Evolutionary conservation across 23 tunicate genomes (phyloP), one percentile per base, ranked within the genome.

Genomic region (Pegea sp.): DNA sequence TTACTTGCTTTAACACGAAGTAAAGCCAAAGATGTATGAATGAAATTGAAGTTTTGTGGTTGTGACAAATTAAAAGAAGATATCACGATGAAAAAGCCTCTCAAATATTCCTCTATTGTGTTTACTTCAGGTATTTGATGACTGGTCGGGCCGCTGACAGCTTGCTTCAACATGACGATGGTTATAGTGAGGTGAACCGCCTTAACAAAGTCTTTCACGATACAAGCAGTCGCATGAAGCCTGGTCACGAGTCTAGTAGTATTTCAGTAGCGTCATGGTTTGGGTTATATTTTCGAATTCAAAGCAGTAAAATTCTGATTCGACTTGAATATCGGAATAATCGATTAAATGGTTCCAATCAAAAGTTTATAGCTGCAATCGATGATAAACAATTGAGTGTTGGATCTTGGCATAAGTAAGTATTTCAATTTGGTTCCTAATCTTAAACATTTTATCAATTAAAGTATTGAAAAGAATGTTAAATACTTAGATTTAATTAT

Each of bases 381-480:
- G 52, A 60, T 3, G 48, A 21, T 18, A 42, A 42, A n/a, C 28
- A 31, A 6, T 64, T 78, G 31, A 23, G 30, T 34, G 21, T 60
- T 3, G 69, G 64, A n/a, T 26, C 58, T 0, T 84, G 95, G 95
- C 75, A 84, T 57, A 84, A 58, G 95, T 81, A 26, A 56, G 93
- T 59, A n/a, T n/a, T n/a, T n/a, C n/a, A n/a, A n/a, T n/a, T n/a
- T n/a, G n/a, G n/a, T n/a, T 50, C 7, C 19, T 18, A 6, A 50
- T 13, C 22, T 20, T 6, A 50, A 18, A 50, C 22, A 11, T 50
- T 50, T 20, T 50, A 13, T 13, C 8, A 26, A 5, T 28, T 56
- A 19, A 11, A 25, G n/a, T 11, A 24, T 13, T 24, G 6, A 23
- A 6, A 25, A 24, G 48, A 19, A 11, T 6, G 7, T 6, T 50